phyloP scores from a whole-genome alignment of 2,113 vertebrate species.

The Platycercus adscitus region DNA sequence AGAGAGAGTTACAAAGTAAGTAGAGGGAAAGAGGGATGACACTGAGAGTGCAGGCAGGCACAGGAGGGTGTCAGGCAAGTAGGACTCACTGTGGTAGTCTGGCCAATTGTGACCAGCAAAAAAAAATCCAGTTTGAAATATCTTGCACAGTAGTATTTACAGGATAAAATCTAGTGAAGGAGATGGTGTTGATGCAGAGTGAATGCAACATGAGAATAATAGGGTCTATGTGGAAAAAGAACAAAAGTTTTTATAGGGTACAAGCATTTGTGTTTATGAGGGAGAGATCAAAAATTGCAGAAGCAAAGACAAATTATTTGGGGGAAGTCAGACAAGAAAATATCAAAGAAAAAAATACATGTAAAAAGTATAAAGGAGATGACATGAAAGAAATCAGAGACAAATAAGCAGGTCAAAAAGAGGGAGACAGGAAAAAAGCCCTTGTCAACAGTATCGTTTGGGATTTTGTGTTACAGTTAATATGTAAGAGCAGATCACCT shows the following conservation, averaged over 20 bases:
- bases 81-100: not conserved
- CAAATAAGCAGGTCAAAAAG: not conserved
- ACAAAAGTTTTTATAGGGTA: not conserved
- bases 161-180: not conserved
- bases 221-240: not conserved
- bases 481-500: not conserved
- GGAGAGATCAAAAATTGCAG: slow-evolving; percentile 13
- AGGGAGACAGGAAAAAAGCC: not conserved
- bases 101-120: not conserved
- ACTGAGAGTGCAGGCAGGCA: not conserved
- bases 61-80: not conserved
- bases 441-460: not conserved
- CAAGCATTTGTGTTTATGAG: not conserved
- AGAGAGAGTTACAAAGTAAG: not conserved
- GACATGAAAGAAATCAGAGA: not conserved
- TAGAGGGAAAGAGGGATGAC: not conserved
- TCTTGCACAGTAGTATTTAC: not conserved
- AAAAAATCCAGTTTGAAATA: not conserved
- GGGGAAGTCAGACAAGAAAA: not conserved
- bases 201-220: not conserved
- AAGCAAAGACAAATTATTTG: slow-evolving; percentile 1
- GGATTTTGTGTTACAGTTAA: slow-evolving; percentile 21
- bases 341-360: slow-evolving; percentile 9
- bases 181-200: not conserved
- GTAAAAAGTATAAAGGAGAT: slow-evolving; percentile 3